A percentile compares a stretch with the other conserved stretches of the same genome.
phyloP scores from a whole-genome alignment of 2,797 vertebrate species.

The Tangara arthus region DNA sequence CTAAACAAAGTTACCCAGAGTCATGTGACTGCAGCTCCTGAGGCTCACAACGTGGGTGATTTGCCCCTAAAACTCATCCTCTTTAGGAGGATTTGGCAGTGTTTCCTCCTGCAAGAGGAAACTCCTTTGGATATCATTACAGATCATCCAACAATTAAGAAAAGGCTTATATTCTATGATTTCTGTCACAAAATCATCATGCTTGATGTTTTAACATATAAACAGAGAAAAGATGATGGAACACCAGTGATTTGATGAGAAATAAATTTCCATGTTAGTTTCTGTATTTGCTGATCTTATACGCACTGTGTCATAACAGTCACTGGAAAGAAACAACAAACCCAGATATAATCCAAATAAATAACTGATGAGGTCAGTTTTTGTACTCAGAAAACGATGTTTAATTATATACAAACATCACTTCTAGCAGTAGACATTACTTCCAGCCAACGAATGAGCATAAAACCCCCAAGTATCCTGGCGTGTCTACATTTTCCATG shows the following conservation, averaged over 20 bases:
- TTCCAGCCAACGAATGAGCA: not conserved
- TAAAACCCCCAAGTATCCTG: not conserved
- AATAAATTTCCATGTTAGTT: not conserved
- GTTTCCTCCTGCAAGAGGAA: not conserved
- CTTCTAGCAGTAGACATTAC: not conserved
- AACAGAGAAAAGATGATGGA: not conserved
- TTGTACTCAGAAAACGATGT: not conserved
- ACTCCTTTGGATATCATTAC: not conserved
- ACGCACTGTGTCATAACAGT: not conserved
- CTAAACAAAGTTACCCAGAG: not conserved
- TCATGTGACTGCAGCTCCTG: not conserved
- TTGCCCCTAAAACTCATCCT: not conserved
- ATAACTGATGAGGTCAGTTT: not conserved
- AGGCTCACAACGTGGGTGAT: not conserved
- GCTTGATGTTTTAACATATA: not conserved
- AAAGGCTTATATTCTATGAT: not conserved
- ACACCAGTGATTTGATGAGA: not conserved
- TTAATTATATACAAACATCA: conserved; percentile 39
- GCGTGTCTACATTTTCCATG: conserved; percentile 7
- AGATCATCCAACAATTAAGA: not conserved
- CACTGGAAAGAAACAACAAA: conserved; percentile 3
- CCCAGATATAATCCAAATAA: not conserved
- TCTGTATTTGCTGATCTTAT: not conserved
- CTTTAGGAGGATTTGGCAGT: not conserved
- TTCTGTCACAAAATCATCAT: not conserved